phyloP scores from a whole-genome alignment of 2,113 vertebrate genomes.

The Rana temporaria region DNA sequence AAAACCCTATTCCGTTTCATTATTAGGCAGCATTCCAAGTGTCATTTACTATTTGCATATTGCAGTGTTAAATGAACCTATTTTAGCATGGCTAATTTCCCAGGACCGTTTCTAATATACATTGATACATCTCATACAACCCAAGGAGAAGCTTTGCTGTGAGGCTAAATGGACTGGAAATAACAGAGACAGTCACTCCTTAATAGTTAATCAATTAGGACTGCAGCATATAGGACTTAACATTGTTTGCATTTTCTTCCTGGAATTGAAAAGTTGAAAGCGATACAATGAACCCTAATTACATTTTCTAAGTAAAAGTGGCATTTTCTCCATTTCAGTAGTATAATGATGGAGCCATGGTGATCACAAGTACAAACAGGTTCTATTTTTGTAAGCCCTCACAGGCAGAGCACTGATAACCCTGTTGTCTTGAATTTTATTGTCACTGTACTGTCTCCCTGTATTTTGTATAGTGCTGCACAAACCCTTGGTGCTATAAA shows the following conservation, averaged over 20 bases:
- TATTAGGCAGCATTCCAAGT: constrained; percentile 48
- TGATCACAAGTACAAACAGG: no score
- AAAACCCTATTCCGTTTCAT: constrained; percentile 37
- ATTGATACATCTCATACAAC: constrained; percentile 39
- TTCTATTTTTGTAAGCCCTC: no score
- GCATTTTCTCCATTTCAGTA: no score
- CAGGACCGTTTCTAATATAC: constrained; percentile 34
- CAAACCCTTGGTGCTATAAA: no score
- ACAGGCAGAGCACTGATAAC: no score
- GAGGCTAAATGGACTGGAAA: constrained; percentile 51
- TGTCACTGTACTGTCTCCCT: no score
- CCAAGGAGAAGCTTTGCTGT: constrained; percentile 28
- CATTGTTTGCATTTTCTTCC: constrained; percentile 2
- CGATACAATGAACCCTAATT: not conserved
- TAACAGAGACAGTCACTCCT: constrained; percentile 44
- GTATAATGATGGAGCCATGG: no score
- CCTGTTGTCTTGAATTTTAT: no score
- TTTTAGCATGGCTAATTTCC: constrained; percentile 53
- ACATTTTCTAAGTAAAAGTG: not conserved
- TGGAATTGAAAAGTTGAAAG: constrained; percentile 2
- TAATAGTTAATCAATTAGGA: constrained; percentile 44
- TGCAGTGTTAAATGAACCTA: constrained; percentile 52
- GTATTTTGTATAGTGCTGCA: no score
- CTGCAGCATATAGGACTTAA: not conserved
- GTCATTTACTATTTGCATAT: constrained; percentile 47